Base-by-base conservation (phyloP, 2,113 vertebrate genomes). In the Perognathus longimembris region DNA sequence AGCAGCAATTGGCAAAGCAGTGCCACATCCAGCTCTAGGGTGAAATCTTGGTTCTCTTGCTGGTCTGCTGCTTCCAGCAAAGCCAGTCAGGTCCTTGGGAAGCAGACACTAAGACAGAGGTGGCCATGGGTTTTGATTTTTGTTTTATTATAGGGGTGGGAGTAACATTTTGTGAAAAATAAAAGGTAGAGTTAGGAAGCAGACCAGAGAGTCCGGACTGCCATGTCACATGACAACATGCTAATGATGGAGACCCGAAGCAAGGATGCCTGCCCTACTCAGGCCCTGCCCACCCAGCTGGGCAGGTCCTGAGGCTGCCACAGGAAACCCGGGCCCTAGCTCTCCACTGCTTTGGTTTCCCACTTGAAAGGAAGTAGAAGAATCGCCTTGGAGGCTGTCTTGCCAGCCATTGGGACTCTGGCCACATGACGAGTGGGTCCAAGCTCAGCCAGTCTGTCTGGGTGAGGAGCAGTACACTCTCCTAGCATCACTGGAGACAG, bases 401-500 rank as follows among this genome's bases (percentile, higher is more conserved):
- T 22, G 4, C 24, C 22, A 40, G 24, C 63, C 11, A 1, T 36
- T 45, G 45, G 28, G 50, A 34, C 74, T 9, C 4, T 10, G 12
- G 24, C 30, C 21, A 11, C 10, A 18, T 14, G 4, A 36, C 6
- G 3, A 42, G 5, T 61, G 54, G 28, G 30, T 63, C 26, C 38
- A 32, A 45, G 32, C 34, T 69, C 28, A 50, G 36, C 54, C 28
- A 70, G 2, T 71, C 26, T 5, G 40, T 6, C 1, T 12, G 17
- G 69, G 6, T 5, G 11, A 54, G 57, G 64, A 64, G 3, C 28
- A 36, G 22, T 2, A 42, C 17, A 0, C 20, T 21, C 4, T 5
- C 26, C 28, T 1, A 3, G n/a, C 0, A 0, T 5, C n/a, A 7
- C 3, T 18, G 14, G 34, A 36, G 9, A 17, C 1, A 38, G 28